Conservation (phyloP, 2,797 vertebrate genomes). For the Myoxocephalus aenaeus region DNA sequence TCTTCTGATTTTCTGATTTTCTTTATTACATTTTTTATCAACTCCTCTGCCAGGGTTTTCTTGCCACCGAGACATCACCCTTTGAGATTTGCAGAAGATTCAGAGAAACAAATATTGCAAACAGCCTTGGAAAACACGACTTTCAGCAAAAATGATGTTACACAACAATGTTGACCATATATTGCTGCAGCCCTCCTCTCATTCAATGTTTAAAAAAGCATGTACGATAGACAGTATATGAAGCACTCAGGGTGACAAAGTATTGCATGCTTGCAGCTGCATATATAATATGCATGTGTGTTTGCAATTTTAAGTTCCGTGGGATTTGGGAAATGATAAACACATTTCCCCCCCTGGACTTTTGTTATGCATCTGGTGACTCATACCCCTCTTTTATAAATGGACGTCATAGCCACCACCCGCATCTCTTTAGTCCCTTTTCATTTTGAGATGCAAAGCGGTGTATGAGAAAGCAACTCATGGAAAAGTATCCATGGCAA, state of each 20-base stretch:
- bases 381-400: constrained; percentile 35
- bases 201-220: constrained; percentile 29
- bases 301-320: constrained; percentile 34
- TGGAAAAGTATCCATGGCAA: constrained; percentile 64
- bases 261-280: constrained; percentile 44
- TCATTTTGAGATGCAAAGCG: constrained; percentile 50
- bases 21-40: constrained; percentile 9
- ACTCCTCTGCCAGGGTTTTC: background rate
- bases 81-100: constrained; percentile 20
- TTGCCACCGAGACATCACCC: constrained; percentile 25
- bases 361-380: constrained; percentile 27
- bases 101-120: constrained; percentile 1
- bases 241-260: constrained; percentile 31
- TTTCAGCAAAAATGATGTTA: constrained; percentile 21
- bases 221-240: constrained; percentile 10
- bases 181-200: constrained; percentile 35
- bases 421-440: constrained; percentile 44
- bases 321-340: constrained; percentile 3
- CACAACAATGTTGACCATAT: constrained; percentile 18
- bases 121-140: constrained; percentile 2
- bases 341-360: background rate
- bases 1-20: constrained; percentile 5
- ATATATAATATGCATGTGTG: constrained; percentile 63
- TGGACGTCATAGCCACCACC: constrained; percentile 19
- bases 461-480: constrained; percentile 33